A percentile compares a stretch with the other conserved stretches of the same genome.
Conservation (phyloP, 2,113 vertebrate species). For the Passer domesticus region DNA sequence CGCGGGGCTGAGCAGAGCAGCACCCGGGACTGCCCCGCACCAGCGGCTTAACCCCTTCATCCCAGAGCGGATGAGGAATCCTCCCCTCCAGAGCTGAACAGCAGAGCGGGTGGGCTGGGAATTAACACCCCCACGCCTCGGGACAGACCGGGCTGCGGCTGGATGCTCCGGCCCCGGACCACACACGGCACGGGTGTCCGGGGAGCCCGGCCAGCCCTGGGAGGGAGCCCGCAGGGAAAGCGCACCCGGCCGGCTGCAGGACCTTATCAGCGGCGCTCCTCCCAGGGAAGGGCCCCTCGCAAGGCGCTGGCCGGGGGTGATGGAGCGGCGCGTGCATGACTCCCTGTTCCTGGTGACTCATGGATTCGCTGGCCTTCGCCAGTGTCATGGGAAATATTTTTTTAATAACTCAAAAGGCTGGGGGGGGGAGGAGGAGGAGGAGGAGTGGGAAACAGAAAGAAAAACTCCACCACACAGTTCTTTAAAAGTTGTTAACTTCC, state of each 20-base stretch:
- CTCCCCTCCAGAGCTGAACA: fast-evolving
- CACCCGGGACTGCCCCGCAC: fast-evolving
- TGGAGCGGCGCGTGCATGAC: constrained; percentile 20
- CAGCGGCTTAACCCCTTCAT: fast-evolving
- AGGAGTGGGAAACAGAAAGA: neutral
- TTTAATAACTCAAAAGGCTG: constrained; percentile 39
- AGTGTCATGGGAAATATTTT: constrained; percentile 59
- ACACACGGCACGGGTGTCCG: neutral
- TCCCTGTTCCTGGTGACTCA: constrained; percentile 60
- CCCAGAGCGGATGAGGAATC: fast-evolving
- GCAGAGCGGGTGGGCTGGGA: neutral
- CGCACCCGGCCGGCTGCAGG: neutral
- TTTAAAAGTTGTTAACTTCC: neutral
- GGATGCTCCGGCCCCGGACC: neutral
- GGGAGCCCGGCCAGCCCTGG: neutral
- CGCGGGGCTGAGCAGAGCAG: neutral
- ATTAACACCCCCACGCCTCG: neutral
- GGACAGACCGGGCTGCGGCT: neutral
- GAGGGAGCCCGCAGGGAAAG: neutral
- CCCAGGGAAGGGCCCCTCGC: constrained; percentile 14
- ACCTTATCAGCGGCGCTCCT: constrained; percentile 13
- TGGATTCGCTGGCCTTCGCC: constrained; percentile 11
- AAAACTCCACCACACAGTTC: neutral
- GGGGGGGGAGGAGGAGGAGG: no score
- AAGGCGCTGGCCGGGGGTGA: neutral